Evolutionary conservation across 1,140 invertebrate genomes (phyloP).

Genomic region (Tenebrio molitor): DNA sequence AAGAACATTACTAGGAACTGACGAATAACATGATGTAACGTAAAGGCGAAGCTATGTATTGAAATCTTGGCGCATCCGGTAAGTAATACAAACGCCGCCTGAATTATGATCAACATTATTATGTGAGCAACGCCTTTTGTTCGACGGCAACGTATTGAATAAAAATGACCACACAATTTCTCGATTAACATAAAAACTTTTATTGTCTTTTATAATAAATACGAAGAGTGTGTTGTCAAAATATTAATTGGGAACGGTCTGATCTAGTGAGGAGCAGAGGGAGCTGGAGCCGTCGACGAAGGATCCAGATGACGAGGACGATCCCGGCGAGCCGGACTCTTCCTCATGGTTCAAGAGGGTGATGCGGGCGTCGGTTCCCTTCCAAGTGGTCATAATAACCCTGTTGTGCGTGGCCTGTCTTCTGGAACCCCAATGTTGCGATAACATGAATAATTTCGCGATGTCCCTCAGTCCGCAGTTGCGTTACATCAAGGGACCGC

Average conservation of each 20-base stretch:
- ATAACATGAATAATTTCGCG: conserved; percentile 85
- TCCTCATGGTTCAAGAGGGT: conserved; percentile 82
- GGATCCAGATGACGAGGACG: conserved; percentile 65
- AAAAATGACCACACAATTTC: conserved; percentile 24
- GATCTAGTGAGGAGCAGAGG: conserved; percentile 16
- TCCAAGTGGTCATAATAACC: conserved; percentile 86
- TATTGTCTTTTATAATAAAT: conserved; percentile 24
- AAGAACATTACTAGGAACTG: not conserved
- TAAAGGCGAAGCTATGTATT: conserved; percentile 35
- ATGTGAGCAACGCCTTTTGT: conserved; percentile 46
- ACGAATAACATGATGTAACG: conserved; percentile 44
- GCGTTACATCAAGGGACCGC: conserved; percentile 86
- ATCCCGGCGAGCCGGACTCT: conserved; percentile 66
- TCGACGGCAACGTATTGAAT: conserved; percentile 28
- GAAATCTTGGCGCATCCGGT: conserved; percentile 45
- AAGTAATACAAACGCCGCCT: conserved; percentile 34
- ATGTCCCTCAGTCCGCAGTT: conserved; percentile 87
- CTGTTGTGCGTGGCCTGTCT: conserved; percentile 86
- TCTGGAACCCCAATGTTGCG: conserved; percentile 87
- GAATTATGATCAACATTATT: conserved; percentile 43
- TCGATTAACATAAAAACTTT: conserved; percentile 24
- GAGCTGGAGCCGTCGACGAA: conserved; percentile 18
- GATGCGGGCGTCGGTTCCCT: conserved; percentile 81
- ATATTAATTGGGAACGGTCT: not conserved
- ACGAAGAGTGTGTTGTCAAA: not conserved